Evolutionary conservation across 1,140 invertebrate species (phyloP), one percentile per base, ranked within the genome.

Genomic region (Leptoteleia sp.): DNA sequence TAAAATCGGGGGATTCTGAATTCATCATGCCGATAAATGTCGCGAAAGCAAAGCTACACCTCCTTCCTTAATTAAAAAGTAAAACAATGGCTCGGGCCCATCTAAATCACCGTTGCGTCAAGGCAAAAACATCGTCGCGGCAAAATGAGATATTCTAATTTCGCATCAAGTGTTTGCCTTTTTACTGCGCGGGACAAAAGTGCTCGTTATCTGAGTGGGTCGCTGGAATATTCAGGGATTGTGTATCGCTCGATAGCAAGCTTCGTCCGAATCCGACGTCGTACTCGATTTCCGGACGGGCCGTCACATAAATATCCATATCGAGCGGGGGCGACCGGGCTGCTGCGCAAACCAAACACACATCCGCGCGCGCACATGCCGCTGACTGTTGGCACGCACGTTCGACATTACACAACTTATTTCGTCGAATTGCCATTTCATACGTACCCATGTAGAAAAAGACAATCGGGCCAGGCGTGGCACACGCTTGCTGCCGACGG

Each of bases 221-320:
- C 40, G 59, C 35, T 64, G 29, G 77, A 80, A 80, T 80, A 80
- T 80, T 76, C 71, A 80, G 75, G 76, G 77, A 55, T 62, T 76
- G 72, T n/a, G 71, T 80, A n/a, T 76, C 54, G 72, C 59, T 47
- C 31, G n/a, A n/a, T 22, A 38, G 40, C 40, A 22, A 72, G 47
- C 45, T 80, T 52, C 71, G 73, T 68, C 72, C 33, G 78, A 76
- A 80, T 80, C 72, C 57, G 65, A 67, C 43, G 67, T 59, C 61
- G 64, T 45, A 76, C 77, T 80, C 71, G 71, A 80, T 80, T 80
- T 80, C 77, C 77, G 71, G 71, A 75, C 77, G 55, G 54, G 25
- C 65, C 54, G 67, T 80, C 77, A 72, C 77, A 80, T 80, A 76
- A 80, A 80, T 76, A 80, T 80, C 71, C 65, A 70, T 76, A 76